Conservation (phyloP, 2,113 vertebrate species). For the Ictalurus punctatus region DNA sequence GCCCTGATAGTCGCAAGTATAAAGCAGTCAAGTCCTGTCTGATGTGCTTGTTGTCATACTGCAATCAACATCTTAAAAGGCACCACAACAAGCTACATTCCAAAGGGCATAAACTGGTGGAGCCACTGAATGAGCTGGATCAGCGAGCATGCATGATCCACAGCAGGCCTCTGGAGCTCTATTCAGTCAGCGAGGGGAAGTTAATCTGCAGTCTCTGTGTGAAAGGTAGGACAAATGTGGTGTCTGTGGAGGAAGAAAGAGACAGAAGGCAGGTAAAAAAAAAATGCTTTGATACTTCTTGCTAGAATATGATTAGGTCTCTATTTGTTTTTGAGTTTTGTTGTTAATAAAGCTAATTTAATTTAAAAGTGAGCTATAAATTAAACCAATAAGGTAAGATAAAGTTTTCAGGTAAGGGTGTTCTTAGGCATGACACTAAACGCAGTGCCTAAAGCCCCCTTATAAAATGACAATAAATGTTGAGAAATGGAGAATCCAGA, state of each 20-base stretch:
- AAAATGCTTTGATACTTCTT: not conserved
- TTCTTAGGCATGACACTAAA: not conserved
- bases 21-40: constrained; percentile 88
- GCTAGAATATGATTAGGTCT: not conserved
- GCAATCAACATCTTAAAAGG: constrained; percentile 80
- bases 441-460: not conserved
- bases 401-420: not conserved
- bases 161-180: constrained; percentile 87
- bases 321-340: constrained; percentile 31
- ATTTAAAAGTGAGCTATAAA: not conserved
- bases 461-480: not conserved
- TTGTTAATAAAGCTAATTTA: not conserved
- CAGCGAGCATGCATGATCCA: constrained; percentile 82
- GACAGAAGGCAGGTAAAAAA: constrained; percentile 58
- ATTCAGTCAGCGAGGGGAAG: constrained; percentile 74
- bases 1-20: constrained; percentile 74
- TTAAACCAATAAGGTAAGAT: not conserved
- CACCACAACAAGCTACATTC: constrained; percentile 77
- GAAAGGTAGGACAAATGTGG: constrained; percentile 50
- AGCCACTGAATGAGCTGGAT: constrained; percentile 82
- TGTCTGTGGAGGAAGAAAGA: constrained; percentile 61
- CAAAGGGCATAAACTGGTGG: constrained; percentile 84
- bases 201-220: constrained; percentile 88
- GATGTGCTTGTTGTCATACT: constrained; percentile 87
- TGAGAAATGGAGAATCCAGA: not conserved